phyloP scores from a whole-genome alignment of 2,113 vertebrate genomes.

The Pycnonotus jocosus region DNA sequence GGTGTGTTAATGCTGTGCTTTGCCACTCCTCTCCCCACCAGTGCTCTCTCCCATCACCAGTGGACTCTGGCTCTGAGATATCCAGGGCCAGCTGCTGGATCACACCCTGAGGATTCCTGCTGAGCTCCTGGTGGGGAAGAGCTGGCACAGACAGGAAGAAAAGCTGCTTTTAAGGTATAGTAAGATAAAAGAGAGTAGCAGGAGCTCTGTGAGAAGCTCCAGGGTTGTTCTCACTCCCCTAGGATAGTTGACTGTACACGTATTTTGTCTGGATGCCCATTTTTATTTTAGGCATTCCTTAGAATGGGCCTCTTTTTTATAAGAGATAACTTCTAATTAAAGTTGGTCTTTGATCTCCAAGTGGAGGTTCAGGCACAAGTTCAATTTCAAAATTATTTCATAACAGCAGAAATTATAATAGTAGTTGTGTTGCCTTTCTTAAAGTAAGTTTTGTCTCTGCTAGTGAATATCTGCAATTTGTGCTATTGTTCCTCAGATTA shows the following conservation, averaged over 20 bases:
- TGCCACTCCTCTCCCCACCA: neutral
- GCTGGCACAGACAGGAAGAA: neutral
- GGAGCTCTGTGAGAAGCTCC: neutral
- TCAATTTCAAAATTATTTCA: neutral
- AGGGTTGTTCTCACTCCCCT: neutral
- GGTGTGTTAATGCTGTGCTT: neutral
- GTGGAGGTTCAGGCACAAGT: neutral
- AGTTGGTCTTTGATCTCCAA: neutral
- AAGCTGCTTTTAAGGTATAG: neutral
- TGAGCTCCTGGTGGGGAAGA: neutral
- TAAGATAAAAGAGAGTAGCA: neutral
- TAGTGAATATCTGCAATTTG: neutral
- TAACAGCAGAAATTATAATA: neutral
- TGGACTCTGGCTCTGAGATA: neutral
- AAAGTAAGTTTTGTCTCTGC: neutral
- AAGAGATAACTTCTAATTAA: neutral
- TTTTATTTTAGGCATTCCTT: neutral
- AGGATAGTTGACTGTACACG: neutral
- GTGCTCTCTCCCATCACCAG: rapidly evolving
- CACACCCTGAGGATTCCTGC: neutral
- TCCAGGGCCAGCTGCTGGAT: neutral
- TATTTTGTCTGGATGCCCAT: neutral
- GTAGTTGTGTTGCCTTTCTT: neutral
- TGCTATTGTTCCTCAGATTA: neutral
- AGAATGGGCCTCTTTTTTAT: neutral